phyloP scores from a whole-genome alignment of 2,888 invertebrate species.

The Phasia obesa region DNA sequence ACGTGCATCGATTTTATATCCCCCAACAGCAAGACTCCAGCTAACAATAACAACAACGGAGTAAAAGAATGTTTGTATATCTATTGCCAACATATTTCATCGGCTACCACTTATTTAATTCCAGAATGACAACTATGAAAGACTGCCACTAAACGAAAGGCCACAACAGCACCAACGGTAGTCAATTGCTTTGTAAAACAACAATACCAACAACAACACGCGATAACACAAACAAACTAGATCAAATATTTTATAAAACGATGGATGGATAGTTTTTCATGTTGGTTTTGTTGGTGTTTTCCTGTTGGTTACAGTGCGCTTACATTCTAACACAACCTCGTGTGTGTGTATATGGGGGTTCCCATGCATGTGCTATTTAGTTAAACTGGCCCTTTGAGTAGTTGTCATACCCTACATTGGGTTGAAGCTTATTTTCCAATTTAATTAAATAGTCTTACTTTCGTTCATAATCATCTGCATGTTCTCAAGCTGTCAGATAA shows the following conservation, averaged over 20 bases:
- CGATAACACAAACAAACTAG: slow-evolving; percentile 51
- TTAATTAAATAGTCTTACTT: too few species aligned
- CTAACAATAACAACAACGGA: slow-evolving; percentile 16
- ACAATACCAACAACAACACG: too few species aligned
- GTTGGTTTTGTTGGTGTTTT: slow-evolving; percentile 20
- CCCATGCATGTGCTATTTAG: not conserved
- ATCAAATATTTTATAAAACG: slow-evolving; percentile 59
- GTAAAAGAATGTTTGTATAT: slow-evolving; percentile 62
- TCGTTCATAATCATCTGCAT: too few species aligned
- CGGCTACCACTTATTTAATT: slow-evolving; percentile 69
- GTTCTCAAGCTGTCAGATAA: too few species aligned
- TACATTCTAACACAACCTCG: slow-evolving; percentile 35
- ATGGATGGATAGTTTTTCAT: slow-evolving; percentile 49
- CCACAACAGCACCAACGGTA: slow-evolving; percentile 37
- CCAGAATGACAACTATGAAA: slow-evolving; percentile 62
- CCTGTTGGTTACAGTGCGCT: slow-evolving; percentile 19
- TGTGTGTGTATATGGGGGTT: slow-evolving; percentile 18
- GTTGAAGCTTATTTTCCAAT: too few species aligned
- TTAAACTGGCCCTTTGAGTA: slow-evolving; percentile 13
- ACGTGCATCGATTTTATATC: slow-evolving; percentile 68
- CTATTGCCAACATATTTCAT: slow-evolving; percentile 70
- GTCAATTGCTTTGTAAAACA: slow-evolving; percentile 53
- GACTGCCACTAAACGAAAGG: slow-evolving; percentile 34
- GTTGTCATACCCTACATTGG: slow-evolving; percentile 23
- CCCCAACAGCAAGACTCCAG: slow-evolving; percentile 42